Conservation (phyloP, 2,113 vertebrate genomes). For the Opisthocomus hoazin region DNA sequence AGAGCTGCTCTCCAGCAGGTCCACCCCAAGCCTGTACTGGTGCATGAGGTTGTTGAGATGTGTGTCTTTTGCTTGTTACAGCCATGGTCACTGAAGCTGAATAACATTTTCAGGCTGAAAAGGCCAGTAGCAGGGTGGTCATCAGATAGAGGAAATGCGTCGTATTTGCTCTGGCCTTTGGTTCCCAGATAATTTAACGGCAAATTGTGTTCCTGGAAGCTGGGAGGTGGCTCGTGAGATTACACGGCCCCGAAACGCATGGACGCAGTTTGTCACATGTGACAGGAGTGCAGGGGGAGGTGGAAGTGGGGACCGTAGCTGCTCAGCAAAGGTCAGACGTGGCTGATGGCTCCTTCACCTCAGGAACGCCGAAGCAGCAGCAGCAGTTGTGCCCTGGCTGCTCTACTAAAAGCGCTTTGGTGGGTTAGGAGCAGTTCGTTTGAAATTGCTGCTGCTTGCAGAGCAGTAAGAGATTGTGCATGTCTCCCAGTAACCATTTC, state of each 20-base stretch:
- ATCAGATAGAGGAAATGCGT: background rate
- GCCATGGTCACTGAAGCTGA: background rate
- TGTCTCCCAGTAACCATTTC: background rate
- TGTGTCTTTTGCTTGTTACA: background rate
- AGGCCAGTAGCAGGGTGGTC: background rate
- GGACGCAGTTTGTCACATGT: background rate
- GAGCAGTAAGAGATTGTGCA: background rate
- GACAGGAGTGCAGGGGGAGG: background rate
- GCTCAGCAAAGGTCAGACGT: background rate
- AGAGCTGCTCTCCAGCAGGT: too few relatives aligned
- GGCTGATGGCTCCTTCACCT: background rate
- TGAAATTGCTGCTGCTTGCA: background rate
- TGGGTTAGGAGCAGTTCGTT: background rate
- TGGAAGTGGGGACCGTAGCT: background rate
- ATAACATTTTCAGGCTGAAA: background rate
- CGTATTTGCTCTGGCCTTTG: background rate
- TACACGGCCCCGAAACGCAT: rapidly evolving
- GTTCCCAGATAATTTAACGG: background rate
- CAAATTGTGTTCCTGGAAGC: background rate
- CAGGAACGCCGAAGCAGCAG: rapidly evolving
- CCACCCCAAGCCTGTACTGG: too few relatives aligned
- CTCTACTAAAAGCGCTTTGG: background rate
- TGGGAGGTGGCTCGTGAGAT: background rate
- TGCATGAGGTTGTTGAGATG: too few relatives aligned
- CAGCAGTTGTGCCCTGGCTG: background rate